Conservation (phyloP, 2,888 invertebrate genomes). For the Pilophorus perplexus region DNA sequence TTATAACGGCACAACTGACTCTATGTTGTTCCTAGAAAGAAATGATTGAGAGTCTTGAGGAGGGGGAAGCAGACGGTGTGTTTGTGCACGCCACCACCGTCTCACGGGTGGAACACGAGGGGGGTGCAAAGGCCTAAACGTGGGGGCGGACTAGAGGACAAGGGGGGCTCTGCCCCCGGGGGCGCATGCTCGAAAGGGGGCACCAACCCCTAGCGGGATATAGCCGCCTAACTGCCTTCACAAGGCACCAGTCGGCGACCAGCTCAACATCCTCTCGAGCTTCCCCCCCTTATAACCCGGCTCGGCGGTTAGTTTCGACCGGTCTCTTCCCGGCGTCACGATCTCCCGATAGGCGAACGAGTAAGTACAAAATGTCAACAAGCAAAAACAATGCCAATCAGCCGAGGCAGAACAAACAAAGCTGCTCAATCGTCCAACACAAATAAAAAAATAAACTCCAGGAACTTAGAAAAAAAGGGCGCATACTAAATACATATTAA, state of each 20-base stretch:
- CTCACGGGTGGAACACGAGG: no score
- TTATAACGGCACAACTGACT: constrained; percentile 8
- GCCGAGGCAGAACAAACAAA: no score
- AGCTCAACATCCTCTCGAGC: constrained; percentile 2
- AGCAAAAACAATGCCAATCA: no score
- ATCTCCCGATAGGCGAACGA: no score
- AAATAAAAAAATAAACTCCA: no score
- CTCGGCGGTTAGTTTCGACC: neutral
- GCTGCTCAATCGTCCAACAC: no score
- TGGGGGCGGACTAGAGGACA: no score
- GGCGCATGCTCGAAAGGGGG: constrained; percentile 8
- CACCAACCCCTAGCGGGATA: constrained; percentile 20
- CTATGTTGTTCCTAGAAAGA: neutral
- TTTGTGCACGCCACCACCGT: constrained; percentile 7
- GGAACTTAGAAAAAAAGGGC: no score
- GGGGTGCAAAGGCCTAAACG: no score
- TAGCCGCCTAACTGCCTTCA: constrained; percentile 12
- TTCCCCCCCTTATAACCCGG: neutral
- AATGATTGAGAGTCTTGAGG: constrained; percentile 10
- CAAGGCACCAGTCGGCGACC: constrained; percentile 20
- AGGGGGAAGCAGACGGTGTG: constrained; percentile 15
- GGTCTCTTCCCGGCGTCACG: neutral
- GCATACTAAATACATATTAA: no score
- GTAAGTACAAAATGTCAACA: no score
- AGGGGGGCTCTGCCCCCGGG: no score